These are phyloP conservation scores for Lepidotrigona ventralis DNA, from an alignment of 1,140 invertebrate genomes.

Conservation along the genomic window DNA sequence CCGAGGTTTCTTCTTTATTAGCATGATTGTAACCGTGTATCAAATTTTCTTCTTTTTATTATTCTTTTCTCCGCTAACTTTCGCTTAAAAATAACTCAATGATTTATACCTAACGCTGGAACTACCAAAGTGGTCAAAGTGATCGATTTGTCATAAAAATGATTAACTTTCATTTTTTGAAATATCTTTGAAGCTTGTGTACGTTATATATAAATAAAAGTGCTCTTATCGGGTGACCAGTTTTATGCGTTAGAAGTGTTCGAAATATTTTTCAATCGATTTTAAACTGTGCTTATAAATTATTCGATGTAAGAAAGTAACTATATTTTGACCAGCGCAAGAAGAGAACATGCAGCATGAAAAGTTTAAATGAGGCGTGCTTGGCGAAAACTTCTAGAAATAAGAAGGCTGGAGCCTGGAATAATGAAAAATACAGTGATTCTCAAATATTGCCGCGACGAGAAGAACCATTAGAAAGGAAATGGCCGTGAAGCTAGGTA, in stretches of 20 bases:
- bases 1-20: conserved; percentile 43
- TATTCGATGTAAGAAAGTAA: neutral
- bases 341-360: neutral
- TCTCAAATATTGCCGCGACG: conserved; percentile 16
- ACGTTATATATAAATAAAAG: no score
- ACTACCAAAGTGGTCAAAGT: no score
- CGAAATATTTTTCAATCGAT: neutral
- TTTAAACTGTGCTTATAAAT: neutral
- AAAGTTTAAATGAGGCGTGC: neutral
- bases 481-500: conserved; percentile 43
- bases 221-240: no score
- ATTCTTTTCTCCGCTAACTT: neutral
- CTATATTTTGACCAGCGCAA: neutral
- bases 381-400: neutral
- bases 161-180: no score
- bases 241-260: neutral
- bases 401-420: conserved; percentile 11
- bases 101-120: no score
- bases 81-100: neutral
- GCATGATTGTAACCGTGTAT: neutral
- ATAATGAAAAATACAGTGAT: conserved; percentile 34
- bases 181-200: no score
- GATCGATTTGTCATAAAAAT: no score
- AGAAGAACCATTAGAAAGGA: conserved; percentile 48
- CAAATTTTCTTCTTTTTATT: neutral